Percentiles rank a stretch among this genome's conserved stretches.
These are phyloP conservation scores for Gymnobelideus leadbeateri DNA, from an alignment of 2,113 vertebrate genomes.

Conservation along the genomic window DNA sequence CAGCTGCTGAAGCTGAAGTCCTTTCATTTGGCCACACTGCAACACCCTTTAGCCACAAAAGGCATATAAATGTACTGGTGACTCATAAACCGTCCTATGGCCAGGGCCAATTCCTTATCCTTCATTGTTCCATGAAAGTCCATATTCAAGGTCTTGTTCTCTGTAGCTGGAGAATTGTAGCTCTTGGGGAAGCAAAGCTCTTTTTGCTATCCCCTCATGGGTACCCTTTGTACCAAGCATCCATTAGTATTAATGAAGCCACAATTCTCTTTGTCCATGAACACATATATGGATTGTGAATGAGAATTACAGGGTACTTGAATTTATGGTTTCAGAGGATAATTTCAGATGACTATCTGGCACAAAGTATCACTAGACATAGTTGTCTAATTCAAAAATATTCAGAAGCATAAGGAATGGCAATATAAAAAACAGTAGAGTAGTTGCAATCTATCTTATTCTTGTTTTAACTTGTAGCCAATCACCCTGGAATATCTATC, in stretches of 20 bases:
- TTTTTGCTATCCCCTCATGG: background rate
- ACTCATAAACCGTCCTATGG: constrained; percentile 45
- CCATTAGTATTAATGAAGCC: background rate
- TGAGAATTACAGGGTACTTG: background rate
- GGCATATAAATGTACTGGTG: constrained; percentile 40
- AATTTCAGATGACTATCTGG: background rate
- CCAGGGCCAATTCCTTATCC: constrained; percentile 3
- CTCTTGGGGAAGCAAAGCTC: background rate
- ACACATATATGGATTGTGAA: background rate
- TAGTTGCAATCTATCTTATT: background rate
- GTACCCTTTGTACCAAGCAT: background rate
- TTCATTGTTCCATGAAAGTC: background rate
- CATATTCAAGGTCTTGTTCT: background rate
- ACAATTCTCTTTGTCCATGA: background rate
- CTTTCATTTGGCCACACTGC: constrained; percentile 9
- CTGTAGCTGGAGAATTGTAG: background rate
- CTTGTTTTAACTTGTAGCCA: background rate
- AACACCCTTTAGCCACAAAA: constrained; percentile 14
- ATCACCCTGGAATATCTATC: background rate
- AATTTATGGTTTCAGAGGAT: background rate
- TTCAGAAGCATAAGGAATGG: background rate
- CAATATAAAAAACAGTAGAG: background rate
- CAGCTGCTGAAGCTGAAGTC: constrained; percentile 22
- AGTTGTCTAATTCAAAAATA: background rate
- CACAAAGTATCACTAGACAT: background rate